Evolutionary conservation across 23 tunicate genomes (phyloP).

Genomic region (Trididemnum miniatum): DNA sequence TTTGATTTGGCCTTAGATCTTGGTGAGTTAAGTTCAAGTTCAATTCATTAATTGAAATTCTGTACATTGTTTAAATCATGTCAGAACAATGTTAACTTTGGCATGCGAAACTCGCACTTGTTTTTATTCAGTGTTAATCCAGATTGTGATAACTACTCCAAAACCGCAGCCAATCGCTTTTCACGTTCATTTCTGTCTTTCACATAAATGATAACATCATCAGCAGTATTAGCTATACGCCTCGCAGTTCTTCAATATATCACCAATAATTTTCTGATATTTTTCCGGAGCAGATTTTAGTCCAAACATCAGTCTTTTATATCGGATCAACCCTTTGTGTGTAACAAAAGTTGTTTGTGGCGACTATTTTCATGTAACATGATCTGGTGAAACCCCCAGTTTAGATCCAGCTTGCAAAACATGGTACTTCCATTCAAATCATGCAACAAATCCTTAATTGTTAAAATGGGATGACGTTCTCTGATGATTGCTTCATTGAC

Average conservation of each 20-base stretch:
- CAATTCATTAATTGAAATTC: no score
- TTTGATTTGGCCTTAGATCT: no score
- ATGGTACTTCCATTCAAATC: conserved; percentile 20
- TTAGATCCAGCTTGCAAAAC: conserved; percentile 25
- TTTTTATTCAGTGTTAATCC: conserved; percentile 8
- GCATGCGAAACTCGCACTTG: conserved; percentile 4
- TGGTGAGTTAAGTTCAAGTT: no score
- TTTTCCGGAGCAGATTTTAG: conserved; percentile 11
- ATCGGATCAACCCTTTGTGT: conserved; percentile 18
- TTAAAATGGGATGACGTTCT: conserved; percentile 36
- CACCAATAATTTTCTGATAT: conserved; percentile 21
- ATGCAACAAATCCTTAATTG: conserved; percentile 26
- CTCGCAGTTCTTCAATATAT: conserved; percentile 1
- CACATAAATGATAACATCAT: background rate
- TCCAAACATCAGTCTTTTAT: conserved; percentile 32
- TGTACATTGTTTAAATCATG: conserved; percentile 30
- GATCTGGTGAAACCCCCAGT: conserved; percentile 45
- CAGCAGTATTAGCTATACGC: conserved; percentile 24
- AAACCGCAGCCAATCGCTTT: background rate
- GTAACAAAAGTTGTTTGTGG: conserved; percentile 27
- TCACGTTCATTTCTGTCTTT: background rate
- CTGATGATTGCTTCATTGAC: conserved; percentile 9
- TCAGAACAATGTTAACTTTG: background rate
- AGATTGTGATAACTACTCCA: background rate
- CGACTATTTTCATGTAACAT: conserved; percentile 22